Evolutionary conservation across 2,797 vertebrate genomes (phyloP).

Genomic region (Liparis tanakae): DNA sequence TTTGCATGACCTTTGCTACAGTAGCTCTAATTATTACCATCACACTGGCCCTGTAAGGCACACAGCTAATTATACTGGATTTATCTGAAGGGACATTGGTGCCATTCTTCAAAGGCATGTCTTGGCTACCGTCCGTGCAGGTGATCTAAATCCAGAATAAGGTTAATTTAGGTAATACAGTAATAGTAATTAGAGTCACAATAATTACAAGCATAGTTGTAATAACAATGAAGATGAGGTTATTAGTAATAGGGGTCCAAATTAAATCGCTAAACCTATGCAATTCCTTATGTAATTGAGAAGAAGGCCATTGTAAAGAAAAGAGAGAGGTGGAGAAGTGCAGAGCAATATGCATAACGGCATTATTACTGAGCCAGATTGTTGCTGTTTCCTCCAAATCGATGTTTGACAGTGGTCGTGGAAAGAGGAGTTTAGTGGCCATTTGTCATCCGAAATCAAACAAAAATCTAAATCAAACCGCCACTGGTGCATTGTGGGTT

Average conservation of each 20-base stretch:
- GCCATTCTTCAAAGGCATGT: conserved; percentile 90
- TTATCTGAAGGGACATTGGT: conserved; percentile 93
- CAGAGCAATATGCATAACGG: conserved; percentile 56
- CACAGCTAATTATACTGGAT: conserved; percentile 93
- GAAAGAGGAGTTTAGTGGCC: conserved; percentile 73
- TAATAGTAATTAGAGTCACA: conserved; percentile 79
- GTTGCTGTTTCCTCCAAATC: conserved; percentile 59
- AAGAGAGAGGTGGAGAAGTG: conserved; percentile 32
- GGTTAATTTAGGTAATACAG: conserved; percentile 91
- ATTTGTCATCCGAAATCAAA: too few relatives aligned
- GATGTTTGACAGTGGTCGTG: conserved; percentile 67
- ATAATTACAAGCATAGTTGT: conserved; percentile 74
- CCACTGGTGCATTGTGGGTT: too few relatives aligned
- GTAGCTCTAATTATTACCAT: conserved; percentile 94
- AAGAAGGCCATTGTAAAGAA: conserved; percentile 48
- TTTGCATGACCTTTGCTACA: conserved; percentile 89
- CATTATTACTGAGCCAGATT: conserved; percentile 56
- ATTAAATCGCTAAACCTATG: conserved; percentile 52
- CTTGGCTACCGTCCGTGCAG: conserved; percentile 86
- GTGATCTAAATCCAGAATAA: conserved; percentile 88
- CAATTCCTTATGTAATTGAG: conserved; percentile 57
- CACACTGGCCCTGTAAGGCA: conserved; percentile 90
- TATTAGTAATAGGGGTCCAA: conserved; percentile 63
- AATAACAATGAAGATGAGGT: conserved; percentile 70
- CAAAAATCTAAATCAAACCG: too few relatives aligned